Base-by-base conservation (phyloP, 2,113 vertebrate species). In the Macroglossus sobrinus region DNA sequence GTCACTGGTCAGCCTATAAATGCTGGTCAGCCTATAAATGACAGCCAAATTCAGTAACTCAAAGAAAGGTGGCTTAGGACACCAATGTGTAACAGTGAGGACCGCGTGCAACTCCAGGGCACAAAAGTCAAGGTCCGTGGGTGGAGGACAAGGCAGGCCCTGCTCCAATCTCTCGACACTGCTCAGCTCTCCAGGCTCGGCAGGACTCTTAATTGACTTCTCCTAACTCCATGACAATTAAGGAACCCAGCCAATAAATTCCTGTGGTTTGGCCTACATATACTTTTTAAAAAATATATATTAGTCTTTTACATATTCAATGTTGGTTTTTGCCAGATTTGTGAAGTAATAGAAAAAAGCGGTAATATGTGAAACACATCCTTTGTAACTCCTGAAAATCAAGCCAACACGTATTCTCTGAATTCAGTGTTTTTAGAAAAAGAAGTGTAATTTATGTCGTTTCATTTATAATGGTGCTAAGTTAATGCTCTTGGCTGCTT, bases 301-400 rank as follows among this genome's bases (percentile, higher is more conserved):
- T 50, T 84, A 64, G 84, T 81, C 92, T 91, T 72, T 94, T 97
- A 61, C 74, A 93, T 93, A 96, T 90, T 86, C 90, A 95, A 63
- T 19, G 74, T 53, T 0, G 3, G 40, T 76, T 84, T 78, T 84
- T 93, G 92, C 84, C 96, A 95, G 87, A 80, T 89, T 78, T 75
- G 35, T 92, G 96, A 98, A 93, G 97, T 69, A 97, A 96, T 33
- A 97, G 88, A 78, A 93, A 96, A 96, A 97, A 96, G 81, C 8
- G 88, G 66, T 95, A 81, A 95, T 72, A 82, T 95, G 76, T 28
- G 86, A 91, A 14, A 96, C 95, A 97, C 76, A 94, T 95, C 95
- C 96, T 98, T 97, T 97, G 94, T 84, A 76, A 47, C 55, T 96
- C 92, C 61, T 33, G 86, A 98, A 98, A 87, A 96, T 21, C 81